Conservation (phyloP, 2,888 invertebrate genomes). For the Entomobrya multifasciata region DNA sequence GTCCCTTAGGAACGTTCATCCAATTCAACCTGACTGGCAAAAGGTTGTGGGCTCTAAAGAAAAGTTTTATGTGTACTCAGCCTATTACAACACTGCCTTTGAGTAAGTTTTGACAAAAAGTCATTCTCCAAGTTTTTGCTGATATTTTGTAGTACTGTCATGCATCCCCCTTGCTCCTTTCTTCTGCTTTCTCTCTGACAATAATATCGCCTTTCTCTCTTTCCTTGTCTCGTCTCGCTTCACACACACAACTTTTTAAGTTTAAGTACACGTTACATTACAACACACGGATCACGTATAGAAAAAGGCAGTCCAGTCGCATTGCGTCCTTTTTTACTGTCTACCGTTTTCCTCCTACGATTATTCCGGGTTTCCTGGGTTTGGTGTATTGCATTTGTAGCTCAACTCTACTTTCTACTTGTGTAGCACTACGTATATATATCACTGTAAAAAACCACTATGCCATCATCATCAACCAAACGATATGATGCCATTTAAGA, state of each 20-base stretch:
- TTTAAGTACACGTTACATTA: neutral
- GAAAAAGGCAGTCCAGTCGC: conserved; percentile 60
- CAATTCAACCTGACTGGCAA: conserved; percentile 80
- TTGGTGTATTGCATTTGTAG: too few relatives aligned
- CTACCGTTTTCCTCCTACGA: conserved; percentile 19
- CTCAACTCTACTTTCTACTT: neutral
- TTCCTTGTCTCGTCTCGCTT: neutral
- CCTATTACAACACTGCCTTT: conserved; percentile 87
- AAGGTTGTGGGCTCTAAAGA: conserved; percentile 81
- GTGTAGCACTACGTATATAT: too few relatives aligned
- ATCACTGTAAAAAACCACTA: neutral
- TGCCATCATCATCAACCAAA: conserved; percentile 45
- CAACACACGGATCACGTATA: neutral
- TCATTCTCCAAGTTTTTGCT: conserved; percentile 70
- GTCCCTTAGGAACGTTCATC: conserved; percentile 73
- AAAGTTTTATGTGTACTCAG: conserved; percentile 95
- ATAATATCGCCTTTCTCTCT: conserved; percentile 33
- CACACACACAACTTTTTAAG: conserved; percentile 6
- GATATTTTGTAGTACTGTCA: conserved; percentile 14
- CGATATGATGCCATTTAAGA: conserved; percentile 52
- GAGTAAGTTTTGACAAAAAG: conserved; percentile 76
- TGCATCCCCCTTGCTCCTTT: conserved; percentile 20
- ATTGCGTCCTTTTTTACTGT: conserved; percentile 68
- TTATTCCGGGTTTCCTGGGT: neutral
- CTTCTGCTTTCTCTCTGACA: neutral